Conservation (phyloP, 2,797 vertebrate species). For the Thaleichthys pacificus region DNA sequence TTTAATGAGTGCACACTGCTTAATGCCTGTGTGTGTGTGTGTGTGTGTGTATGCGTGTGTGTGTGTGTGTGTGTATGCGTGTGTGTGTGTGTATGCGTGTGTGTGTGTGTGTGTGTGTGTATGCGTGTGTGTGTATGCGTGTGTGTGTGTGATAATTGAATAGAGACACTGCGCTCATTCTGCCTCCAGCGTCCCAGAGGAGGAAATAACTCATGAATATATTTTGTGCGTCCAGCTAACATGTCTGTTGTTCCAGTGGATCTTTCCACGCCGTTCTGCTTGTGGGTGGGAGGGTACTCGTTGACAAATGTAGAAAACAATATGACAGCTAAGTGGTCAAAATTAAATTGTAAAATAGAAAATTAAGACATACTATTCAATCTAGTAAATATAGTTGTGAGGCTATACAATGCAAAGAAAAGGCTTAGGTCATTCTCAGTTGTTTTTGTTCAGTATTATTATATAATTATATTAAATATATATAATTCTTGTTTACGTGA, state of each 20-base stretch:
- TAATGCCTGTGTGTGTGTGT: constrained; percentile 47
- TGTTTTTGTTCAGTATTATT: too few species aligned
- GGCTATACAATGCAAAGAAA: background rate
- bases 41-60: constrained; percentile 11
- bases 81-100: constrained; percentile 13
- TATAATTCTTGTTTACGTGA: too few species aligned
- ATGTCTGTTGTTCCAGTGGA: constrained; percentile 56
- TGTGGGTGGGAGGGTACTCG: constrained; percentile 33
- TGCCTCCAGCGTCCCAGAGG: constrained; percentile 55
- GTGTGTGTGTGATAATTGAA: constrained; percentile 67
- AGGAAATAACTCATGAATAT: constrained; percentile 69
- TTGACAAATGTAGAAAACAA: constrained; percentile 58
- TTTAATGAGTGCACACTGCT: constrained; percentile 78
- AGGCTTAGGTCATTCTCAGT: too few species aligned
- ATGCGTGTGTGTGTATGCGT: constrained; percentile 10
- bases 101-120: constrained; percentile 12
- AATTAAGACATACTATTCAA: constrained; percentile 69
- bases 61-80: constrained; percentile 17
- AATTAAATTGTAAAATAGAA: constrained; percentile 66
- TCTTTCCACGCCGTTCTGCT: constrained; percentile 1
- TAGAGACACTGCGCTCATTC: constrained; percentile 66
- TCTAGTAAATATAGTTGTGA: constrained; percentile 33
- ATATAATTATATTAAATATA: too few species aligned
- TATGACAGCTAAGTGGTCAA: constrained; percentile 58
- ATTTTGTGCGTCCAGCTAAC: constrained; percentile 52